Evolutionary conservation across 2,113 vertebrate genomes (phyloP).

Genomic region (Percina caprodes): DNA sequence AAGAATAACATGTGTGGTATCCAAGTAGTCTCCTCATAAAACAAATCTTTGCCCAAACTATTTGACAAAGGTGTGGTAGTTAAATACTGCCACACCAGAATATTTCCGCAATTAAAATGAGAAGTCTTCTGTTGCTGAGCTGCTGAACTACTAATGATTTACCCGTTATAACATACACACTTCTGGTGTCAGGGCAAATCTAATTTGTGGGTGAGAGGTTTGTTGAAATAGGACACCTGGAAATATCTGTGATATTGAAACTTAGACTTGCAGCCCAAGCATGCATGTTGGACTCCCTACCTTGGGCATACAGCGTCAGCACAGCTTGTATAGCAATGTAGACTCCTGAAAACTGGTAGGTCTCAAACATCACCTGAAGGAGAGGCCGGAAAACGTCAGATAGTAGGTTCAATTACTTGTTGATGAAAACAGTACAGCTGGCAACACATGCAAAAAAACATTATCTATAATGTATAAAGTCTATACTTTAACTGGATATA

Average conservation of each 20-base stretch:
- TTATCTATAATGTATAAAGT: background rate
- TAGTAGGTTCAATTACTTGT: background rate
- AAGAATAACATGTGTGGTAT: background rate
- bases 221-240: background rate
- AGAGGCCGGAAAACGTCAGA: background rate
- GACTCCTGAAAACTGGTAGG: constrained; percentile 96
- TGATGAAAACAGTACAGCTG: too few species aligned
- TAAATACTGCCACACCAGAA: background rate
- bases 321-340: constrained; percentile 99
- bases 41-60: constrained; percentile 38
- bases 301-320: constrained; percentile 98
- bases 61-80: constrained; percentile 40
- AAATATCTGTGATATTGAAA: background rate
- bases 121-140: background rate
- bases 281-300: constrained; percentile 79
- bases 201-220: background rate
- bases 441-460: background rate
- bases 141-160: background rate
- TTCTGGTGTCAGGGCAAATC: background rate
- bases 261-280: background rate
- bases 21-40: background rate
- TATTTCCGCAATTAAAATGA: constrained; percentile 1
- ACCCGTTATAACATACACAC: background rate
- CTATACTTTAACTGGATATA: too few species aligned
- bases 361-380: constrained; percentile 98